Conservation (phyloP, 2,888 invertebrate genomes). For the Leptura quadrifasciata region DNA sequence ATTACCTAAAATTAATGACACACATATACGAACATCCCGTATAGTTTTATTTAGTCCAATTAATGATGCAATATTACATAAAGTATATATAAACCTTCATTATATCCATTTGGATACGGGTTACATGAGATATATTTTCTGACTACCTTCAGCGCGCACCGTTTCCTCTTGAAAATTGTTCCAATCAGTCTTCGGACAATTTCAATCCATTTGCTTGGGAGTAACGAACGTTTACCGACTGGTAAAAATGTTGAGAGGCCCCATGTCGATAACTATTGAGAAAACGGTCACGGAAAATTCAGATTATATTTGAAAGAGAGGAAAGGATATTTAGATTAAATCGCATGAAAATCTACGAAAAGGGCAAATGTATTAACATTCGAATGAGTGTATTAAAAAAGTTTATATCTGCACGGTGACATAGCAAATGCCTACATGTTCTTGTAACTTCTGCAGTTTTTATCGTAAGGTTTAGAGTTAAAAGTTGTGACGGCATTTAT, state of each 20-base stretch:
- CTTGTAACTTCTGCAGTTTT: too few relatives aligned
- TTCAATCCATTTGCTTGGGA: constrained; percentile 48
- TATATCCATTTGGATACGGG: not conserved
- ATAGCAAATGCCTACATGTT: not conserved
- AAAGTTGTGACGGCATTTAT: too few relatives aligned
- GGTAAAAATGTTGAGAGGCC: constrained; percentile 29
- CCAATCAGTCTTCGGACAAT: constrained; percentile 49
- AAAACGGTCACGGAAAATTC: constrained; percentile 5
- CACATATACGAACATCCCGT: too few relatives aligned
- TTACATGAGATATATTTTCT: constrained; percentile 37
- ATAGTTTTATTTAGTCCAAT: not conserved
- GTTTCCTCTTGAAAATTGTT: constrained; percentile 48
- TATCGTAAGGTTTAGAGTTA: too few relatives aligned
- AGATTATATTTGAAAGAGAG: not conserved
- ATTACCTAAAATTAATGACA: too few relatives aligned
- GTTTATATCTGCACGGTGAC: not conserved
- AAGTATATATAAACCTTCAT: not conserved
- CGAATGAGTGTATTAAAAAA: not conserved
- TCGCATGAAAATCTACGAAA: constrained; percentile 5
- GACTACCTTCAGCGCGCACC: constrained; percentile 32
- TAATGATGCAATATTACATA: not conserved
- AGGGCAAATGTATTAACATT: not conserved
- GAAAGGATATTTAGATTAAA: not conserved
- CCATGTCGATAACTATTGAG: constrained; percentile 1
- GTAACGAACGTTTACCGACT: constrained; percentile 42